Percentiles rank a stretch among this genome's conserved stretches.
Evolutionary conservation across 2,113 vertebrate genomes (phyloP).

Genomic region (Clarias macrocephalus): DNA sequence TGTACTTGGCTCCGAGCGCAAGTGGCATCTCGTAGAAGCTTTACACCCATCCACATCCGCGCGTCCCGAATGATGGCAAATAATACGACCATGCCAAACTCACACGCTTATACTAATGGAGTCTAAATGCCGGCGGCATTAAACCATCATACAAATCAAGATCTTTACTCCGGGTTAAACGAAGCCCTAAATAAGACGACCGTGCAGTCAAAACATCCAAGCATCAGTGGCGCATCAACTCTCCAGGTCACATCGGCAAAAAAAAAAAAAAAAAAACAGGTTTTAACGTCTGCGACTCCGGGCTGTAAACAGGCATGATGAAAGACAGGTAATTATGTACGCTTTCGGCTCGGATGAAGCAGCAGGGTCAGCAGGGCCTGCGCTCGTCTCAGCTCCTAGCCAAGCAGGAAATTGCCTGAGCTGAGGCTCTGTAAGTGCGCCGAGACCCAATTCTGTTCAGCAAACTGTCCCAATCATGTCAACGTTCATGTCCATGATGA

Average conservation of each 20-base stretch:
- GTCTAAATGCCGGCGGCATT: neutral
- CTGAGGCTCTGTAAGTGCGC: slow-evolving; percentile 10
- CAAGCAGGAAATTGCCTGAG: slow-evolving; percentile 48
- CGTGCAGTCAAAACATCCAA: neutral
- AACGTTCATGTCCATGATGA: neutral
- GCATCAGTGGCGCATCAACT: neutral
- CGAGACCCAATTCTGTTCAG: slow-evolving; percentile 4
- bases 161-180: neutral
- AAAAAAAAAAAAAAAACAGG: too few species aligned
- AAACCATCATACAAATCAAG: neutral
- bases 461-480: neutral
- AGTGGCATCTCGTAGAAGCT: neutral
- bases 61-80: neutral
- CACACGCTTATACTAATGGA: neutral
- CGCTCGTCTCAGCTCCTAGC: neutral
- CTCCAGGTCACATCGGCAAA: neutral
- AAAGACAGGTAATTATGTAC: slow-evolving; percentile 40
- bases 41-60: neutral
- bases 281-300: neutral
- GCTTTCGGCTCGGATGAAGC: neutral
- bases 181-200: neutral
- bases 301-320: slow-evolving; percentile 19
- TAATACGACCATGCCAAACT: neutral
- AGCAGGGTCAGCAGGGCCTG: neutral
- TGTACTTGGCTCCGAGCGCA: slow-evolving; percentile 2